Percentiles rank a stretch among this genome's conserved stretches.
phyloP scores from a whole-genome alignment of 2,888 invertebrate genomes.

The Margaritifera margaritifera region DNA sequence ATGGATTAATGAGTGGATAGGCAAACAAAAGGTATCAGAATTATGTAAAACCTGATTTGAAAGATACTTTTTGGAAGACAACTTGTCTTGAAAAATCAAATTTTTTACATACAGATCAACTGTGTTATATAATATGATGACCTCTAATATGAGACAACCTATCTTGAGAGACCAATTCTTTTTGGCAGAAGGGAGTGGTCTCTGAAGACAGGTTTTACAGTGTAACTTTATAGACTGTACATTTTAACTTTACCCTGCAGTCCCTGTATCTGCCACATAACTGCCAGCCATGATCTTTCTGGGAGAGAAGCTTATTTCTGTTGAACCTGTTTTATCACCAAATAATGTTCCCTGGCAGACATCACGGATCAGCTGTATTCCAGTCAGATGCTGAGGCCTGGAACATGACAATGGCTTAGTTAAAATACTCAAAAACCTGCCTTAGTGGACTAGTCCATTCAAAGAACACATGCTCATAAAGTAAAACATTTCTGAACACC shows the following conservation, averaged over 20 bases:
- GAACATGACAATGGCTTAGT: conserved; percentile 12
- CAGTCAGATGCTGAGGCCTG: conserved; percentile 75
- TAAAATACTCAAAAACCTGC: neutral
- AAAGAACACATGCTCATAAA: no score
- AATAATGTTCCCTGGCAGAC: conserved; percentile 82
- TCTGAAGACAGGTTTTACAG: neutral
- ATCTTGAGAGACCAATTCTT: no score
- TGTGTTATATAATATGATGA: no score
- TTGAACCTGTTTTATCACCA: conserved; percentile 85
- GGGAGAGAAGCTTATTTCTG: conserved; percentile 84
- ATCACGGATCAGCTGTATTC: conserved; percentile 82
- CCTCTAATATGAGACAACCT: no score
- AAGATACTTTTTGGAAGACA: no score
- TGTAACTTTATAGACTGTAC: neutral
- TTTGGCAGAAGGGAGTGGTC: no score
- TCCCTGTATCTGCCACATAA: conserved; percentile 83
- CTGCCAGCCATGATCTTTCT: conserved; percentile 77
- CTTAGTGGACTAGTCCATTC: neutral
- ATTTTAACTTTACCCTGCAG: conserved; percentile 81
- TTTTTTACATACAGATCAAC: no score
- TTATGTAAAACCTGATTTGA: no score
- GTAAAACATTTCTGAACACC: no score
- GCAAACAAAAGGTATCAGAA: no score
- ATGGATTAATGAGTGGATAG: no score
- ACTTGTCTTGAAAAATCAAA: no score